Evolutionary conservation across 2,797 vertebrate species (phyloP).

Genomic region (Danio albolineatus): DNA sequence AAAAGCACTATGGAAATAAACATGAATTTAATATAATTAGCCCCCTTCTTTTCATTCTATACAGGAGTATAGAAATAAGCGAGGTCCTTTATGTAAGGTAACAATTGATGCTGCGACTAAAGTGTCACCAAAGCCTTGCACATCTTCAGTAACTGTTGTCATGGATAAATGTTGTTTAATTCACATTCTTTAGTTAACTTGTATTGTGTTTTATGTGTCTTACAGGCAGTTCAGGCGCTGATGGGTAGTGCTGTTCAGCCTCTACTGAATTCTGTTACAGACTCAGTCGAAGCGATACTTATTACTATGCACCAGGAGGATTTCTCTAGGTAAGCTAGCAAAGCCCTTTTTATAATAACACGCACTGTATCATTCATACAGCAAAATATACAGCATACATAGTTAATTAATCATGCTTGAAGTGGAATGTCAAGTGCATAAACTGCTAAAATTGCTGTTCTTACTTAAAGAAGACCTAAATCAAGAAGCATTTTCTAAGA

Average conservation of each 20-base stretch:
- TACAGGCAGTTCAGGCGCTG: slow-evolving; percentile 84
- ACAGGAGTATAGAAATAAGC: too few species aligned
- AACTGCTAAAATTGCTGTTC: too few species aligned
- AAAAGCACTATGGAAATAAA: too few species aligned
- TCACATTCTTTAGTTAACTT: not conserved
- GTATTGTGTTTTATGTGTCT: not conserved
- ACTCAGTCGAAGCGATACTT: slow-evolving; percentile 97
- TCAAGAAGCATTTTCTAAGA: too few species aligned
- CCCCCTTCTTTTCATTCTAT: too few species aligned
- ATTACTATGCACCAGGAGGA: slow-evolving; percentile 97
- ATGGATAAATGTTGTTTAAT: not conserved
- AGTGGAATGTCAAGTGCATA: not conserved
- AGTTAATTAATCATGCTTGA: too few species aligned
- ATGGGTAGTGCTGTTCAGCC: slow-evolving; percentile 93
- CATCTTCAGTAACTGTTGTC: not conserved
- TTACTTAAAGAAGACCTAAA: too few species aligned
- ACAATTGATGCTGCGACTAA: too few species aligned
- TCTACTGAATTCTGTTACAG: slow-evolving; percentile 90
- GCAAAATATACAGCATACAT: not conserved
- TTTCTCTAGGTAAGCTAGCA: slow-evolving; percentile 88
- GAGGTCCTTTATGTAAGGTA: too few species aligned
- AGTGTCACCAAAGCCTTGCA: not conserved
- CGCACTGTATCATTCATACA: not conserved
- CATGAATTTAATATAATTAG: too few species aligned
- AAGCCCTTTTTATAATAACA: not conserved